These are phyloP conservation scores for Odontamblyopus lacepedii DNA, from an alignment of 2,797 vertebrate species.

Conservation along the genomic window DNA sequence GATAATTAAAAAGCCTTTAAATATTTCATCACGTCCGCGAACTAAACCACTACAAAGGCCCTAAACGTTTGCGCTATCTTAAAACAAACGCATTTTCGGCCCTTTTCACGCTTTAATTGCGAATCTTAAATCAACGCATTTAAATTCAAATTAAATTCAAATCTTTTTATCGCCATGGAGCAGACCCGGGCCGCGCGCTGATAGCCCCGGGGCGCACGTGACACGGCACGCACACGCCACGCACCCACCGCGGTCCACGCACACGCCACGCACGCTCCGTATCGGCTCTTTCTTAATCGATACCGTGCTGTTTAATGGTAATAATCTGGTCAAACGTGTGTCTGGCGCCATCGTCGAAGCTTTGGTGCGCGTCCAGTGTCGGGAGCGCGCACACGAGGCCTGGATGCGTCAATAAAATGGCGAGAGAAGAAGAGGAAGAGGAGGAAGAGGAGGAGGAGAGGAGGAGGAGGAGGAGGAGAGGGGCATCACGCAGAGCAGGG, in stretches of 20 bases:
- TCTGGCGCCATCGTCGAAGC: neutral
- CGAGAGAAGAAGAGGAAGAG: neutral
- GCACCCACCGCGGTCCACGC: neutral
- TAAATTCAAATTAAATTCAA: constrained; percentile 60
- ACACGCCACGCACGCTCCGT: constrained; percentile 2
- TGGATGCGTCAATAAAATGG: constrained; percentile 4
- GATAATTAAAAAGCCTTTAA: no score
- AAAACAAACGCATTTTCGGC: neutral
- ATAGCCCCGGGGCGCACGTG: constrained; percentile 37
- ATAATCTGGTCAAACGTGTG: constrained; percentile 15
- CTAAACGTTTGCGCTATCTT: neutral
- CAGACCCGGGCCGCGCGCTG: constrained; percentile 53
- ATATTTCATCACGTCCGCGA: no score
- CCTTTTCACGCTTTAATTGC: neutral
- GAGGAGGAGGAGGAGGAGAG: neutral
- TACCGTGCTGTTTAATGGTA: constrained; percentile 29
- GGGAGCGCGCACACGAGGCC: constrained; percentile 6
- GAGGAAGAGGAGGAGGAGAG: neutral
- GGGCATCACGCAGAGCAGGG: neutral
- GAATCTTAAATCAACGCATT: constrained; percentile 6
- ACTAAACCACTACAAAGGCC: no score
- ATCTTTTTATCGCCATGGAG: constrained; percentile 65
- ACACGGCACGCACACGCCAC: constrained; percentile 11
- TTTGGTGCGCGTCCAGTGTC: neutral
- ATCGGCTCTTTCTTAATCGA: constrained; percentile 42